These are phyloP conservation scores for Diloba caeruleocephala DNA, from an alignment of 2,888 invertebrate genomes.

Conservation along the genomic window DNA sequence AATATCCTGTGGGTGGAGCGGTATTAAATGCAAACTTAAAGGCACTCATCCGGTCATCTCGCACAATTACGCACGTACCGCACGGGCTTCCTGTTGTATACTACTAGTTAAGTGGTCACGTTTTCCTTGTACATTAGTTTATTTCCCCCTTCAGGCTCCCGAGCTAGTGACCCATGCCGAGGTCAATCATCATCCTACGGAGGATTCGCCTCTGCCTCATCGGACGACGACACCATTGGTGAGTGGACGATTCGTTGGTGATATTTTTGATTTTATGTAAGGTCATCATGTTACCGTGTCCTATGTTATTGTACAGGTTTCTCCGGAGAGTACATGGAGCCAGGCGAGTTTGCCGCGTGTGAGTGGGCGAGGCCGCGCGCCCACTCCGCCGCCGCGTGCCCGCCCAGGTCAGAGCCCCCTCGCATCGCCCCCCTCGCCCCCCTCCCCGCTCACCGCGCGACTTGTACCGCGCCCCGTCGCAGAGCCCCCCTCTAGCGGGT, in stretches of 20 bases:
- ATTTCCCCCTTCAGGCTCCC: conserved; percentile 67
- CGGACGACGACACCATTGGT: conserved; percentile 89
- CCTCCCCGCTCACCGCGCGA: conserved; percentile 61
- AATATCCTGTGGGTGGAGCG: conserved; percentile 34
- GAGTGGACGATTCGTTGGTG: conserved; percentile 41
- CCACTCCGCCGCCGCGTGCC: conserved; percentile 87
- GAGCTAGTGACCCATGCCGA: conserved; percentile 88
- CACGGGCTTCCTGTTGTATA: conserved; percentile 40
- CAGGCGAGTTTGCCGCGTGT: conserved; percentile 79
- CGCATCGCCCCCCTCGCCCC: conserved; percentile 57
- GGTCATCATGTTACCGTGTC: neutral
- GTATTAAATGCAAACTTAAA: conserved; percentile 29
- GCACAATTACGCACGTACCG: conserved; percentile 41
- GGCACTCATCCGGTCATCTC: conserved; percentile 39
- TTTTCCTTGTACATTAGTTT: neutral
- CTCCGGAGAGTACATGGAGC: conserved; percentile 88
- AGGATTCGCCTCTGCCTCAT: conserved; percentile 90
- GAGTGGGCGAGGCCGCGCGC: conserved; percentile 83
- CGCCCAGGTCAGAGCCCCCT: conserved; percentile 59
- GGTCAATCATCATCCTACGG: conserved; percentile 89
- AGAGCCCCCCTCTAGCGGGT: conserved; percentile 78
- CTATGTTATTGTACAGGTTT: conserved; percentile 66
- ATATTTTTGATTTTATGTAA: too few relatives aligned
- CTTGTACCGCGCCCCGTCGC: conserved; percentile 71
- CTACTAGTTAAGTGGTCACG: conserved; percentile 4